Conservation (phyloP, 2,888 invertebrate genomes). For the Chrysotoxum bicinctum region DNA sequence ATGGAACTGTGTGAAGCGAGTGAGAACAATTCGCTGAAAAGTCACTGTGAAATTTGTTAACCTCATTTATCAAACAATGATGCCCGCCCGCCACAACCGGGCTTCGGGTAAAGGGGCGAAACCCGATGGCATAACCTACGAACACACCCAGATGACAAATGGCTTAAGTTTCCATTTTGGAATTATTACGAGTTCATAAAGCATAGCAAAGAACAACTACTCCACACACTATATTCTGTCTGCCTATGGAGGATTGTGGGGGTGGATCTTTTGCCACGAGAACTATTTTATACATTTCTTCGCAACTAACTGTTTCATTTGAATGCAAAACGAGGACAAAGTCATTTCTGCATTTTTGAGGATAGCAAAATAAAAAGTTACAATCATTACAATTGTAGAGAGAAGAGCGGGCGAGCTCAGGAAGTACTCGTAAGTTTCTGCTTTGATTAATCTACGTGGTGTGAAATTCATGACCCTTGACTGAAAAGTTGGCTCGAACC, state of each 20-base stretch:
- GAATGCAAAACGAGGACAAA: slow-evolving; percentile 45
- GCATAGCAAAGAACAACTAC: slow-evolving; percentile 32
- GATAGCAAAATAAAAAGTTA: slow-evolving; percentile 42
- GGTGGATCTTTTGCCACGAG: slow-evolving; percentile 7
- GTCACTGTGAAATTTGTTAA: slow-evolving; percentile 66
- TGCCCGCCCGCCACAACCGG: not conserved
- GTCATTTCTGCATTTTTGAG: slow-evolving; percentile 10
- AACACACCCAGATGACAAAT: slow-evolving; percentile 63
- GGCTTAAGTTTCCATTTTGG: slow-evolving; percentile 68
- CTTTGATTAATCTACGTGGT: slow-evolving; percentile 63
- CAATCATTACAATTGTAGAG: slow-evolving; percentile 55
- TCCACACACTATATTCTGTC: not conserved
- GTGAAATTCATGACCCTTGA: slow-evolving; percentile 65
- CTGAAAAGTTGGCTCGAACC: slow-evolving; percentile 40
- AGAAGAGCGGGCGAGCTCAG: slow-evolving; percentile 11
- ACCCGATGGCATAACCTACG: slow-evolving; percentile 42
- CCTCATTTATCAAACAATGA: slow-evolving; percentile 71
- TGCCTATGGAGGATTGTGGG: slow-evolving; percentile 24
- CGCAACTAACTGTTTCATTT: slow-evolving; percentile 41
- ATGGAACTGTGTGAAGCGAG: slow-evolving; percentile 15
- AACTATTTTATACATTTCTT: slow-evolving; percentile 25
- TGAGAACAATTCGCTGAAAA: slow-evolving; percentile 46
- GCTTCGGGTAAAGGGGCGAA: slow-evolving; percentile 8
- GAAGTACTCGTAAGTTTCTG: slow-evolving; percentile 51
- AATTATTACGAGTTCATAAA: slow-evolving; percentile 72